Conservation (phyloP, 2,888 invertebrate genomes). For the Mythimna loreyi region DNA sequence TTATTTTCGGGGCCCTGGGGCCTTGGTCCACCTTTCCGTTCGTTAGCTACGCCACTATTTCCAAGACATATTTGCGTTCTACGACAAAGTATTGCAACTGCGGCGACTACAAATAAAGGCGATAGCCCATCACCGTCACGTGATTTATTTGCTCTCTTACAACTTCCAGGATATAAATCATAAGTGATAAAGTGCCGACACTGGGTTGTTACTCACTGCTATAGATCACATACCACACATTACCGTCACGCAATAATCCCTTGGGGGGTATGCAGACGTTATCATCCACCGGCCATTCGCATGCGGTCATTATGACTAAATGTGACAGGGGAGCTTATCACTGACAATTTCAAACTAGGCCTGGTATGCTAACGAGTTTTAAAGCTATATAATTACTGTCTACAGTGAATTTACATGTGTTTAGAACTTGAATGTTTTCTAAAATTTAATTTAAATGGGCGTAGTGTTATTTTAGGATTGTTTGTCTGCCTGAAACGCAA, state of each 20-base stretch:
- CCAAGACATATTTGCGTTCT: not conserved
- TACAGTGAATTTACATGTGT: not conserved
- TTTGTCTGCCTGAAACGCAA: too few species aligned
- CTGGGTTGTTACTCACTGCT: constrained; percentile 44
- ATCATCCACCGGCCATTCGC: constrained; percentile 26
- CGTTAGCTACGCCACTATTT: too few species aligned
- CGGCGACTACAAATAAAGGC: constrained; percentile 34
- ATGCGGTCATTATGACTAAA: constrained; percentile 20
- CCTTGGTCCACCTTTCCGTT: too few species aligned
- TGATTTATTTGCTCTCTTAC: constrained; percentile 48
- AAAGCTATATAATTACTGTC: not conserved
- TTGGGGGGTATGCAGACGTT: constrained; percentile 24
- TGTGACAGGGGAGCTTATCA: constrained; percentile 4
- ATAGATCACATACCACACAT: constrained; percentile 34
- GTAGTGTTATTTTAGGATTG: too few species aligned
- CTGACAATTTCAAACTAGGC: not conserved
- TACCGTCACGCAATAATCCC: constrained; percentile 39
- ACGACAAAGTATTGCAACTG: constrained; percentile 13
- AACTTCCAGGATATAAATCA: constrained; percentile 49
- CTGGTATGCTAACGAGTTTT: not conserved
- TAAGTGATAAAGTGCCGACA: constrained; percentile 54
- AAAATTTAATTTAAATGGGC: too few species aligned
- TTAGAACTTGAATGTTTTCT: too few species aligned
- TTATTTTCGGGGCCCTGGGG: too few species aligned
- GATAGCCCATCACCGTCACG: constrained; percentile 46